phyloP scores from a whole-genome alignment of 2,797 vertebrate genomes.

The Enteromius unitaeniatus region DNA sequence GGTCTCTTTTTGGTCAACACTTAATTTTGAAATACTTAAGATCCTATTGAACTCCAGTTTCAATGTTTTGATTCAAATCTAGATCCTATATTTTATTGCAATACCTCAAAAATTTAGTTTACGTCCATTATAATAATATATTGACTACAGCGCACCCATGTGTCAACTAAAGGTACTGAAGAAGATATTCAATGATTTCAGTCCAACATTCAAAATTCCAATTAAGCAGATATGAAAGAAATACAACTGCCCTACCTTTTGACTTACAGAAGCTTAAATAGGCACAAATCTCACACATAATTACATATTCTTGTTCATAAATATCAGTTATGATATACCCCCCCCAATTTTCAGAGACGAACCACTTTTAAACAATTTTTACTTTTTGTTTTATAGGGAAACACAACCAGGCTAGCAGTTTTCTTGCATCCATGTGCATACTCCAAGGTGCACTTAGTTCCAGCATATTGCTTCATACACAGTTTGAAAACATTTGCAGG shows the following conservation, averaged over 20 bases:
- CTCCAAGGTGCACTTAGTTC: constrained; percentile 66
- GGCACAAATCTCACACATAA: constrained; percentile 65
- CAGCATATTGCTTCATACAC: constrained; percentile 80
- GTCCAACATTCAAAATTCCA: neutral
- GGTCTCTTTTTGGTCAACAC: neutral
- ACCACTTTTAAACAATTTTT: constrained; percentile 39
- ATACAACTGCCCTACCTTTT: constrained; percentile 49
- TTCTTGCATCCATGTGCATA: constrained; percentile 57
- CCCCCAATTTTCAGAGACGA: neutral
- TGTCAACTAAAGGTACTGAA: constrained; percentile 63
- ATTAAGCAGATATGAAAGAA: constrained; percentile 40
- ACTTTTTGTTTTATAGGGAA: constrained; percentile 42
- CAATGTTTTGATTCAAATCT: constrained; percentile 21
- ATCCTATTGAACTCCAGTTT: constrained; percentile 3
- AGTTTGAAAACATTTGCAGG: constrained; percentile 72
- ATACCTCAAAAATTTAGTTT: constrained; percentile 28
- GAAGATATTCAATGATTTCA: constrained; percentile 19
- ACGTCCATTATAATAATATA: constrained; percentile 32
- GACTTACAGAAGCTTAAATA: constrained; percentile 59
- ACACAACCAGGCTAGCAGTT: constrained; percentile 57
- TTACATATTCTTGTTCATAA: constrained; percentile 55
- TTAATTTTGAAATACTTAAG: neutral
- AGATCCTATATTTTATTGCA: constrained; percentile 10
- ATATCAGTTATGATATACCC: constrained; percentile 40
- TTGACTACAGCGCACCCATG: constrained; percentile 62